These are phyloP conservation scores for Oligia strigilis DNA, from an alignment of 2,888 invertebrate genomes.

Conservation along the genomic window DNA sequence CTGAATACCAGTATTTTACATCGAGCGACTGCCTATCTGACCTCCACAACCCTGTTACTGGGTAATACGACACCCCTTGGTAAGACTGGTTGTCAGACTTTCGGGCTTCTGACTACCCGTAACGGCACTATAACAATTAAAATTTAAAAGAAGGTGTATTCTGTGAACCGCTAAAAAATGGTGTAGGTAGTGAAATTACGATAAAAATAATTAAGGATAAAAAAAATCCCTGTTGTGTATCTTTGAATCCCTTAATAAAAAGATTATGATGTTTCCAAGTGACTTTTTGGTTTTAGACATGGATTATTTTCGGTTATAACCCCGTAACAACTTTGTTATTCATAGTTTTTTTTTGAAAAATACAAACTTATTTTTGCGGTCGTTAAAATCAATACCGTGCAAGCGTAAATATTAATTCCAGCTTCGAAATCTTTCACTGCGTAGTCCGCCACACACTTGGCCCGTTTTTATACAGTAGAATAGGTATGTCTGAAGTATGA, in stretches of 20 bases:
- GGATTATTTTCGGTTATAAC: not conserved
- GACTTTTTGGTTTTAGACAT: not conserved
- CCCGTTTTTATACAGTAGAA: not conserved
- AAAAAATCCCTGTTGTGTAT: not conserved
- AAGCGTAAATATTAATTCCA: not conserved
- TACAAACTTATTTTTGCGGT: not conserved
- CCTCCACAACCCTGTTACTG: no score
- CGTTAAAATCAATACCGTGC: not conserved
- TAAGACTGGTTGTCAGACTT: no score
- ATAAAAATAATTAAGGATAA: not conserved
- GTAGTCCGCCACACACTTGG: not conserved
- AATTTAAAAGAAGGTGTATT: not conserved
- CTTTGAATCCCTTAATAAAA: not conserved
- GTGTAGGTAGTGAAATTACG: not conserved
- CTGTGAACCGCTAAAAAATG: not conserved
- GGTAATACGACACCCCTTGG: no score
- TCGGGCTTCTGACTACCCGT: no score
- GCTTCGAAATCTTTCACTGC: not conserved
- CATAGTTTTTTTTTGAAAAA: not conserved
- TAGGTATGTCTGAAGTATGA: not conserved
- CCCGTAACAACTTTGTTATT: not conserved
- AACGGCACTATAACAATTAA: not conserved
- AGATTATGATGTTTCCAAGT: not conserved
- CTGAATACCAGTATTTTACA: no score
- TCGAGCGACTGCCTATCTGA: no score